Evolutionary conservation across 2,888 invertebrate genomes (phyloP), one percentile per base, ranked within the genome.

Genomic region (Noctua fimbriata): DNA sequence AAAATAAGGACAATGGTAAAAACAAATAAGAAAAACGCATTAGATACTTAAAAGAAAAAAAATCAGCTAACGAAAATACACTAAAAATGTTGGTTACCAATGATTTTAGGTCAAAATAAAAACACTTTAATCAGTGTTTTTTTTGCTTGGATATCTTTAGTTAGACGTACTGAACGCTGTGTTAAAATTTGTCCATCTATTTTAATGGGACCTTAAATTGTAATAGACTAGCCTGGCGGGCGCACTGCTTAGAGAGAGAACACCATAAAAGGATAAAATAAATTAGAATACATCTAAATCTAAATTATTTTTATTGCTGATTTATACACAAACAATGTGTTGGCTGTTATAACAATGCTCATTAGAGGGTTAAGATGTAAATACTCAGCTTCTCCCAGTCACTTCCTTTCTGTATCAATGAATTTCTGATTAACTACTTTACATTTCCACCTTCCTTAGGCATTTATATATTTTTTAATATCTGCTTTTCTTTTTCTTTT

Each of bases 271-370:
- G 41, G 12, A 63, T 58, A 3, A 28, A 28, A 16, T 73, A 44
- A 69, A 69, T 78, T 49, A 79, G 2, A 76, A 41, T 49, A 67
- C 21, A 44, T 70, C 7, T 63, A 6, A 67, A 58, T 44, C 1
- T 24, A 41, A 72, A 72, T 58, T 52, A 14, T n/a, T 1, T 77
- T 73, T 36, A 58, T 58, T 72, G 24, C 60, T 47, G 58, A 71
- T 76, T 76, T 52, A 66, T 49, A 32, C 65, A 66, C 2, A 41
- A 58, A 47, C 1, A 32, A 24, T 21, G 41, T n/a, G 4, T 32
- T 44, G n/a, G 16, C 10, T 21, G 32, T n/a, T 14, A 41, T 52
- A 12, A 70, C 18, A 58, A n/a, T 36, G 9, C 69, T 58, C 24
- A 47, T 55, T 63, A 73, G 18, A 63, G 6, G n/a, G n/a, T 21